Conservation (phyloP, 2,113 vertebrate species). For the Mungos mungo region DNA sequence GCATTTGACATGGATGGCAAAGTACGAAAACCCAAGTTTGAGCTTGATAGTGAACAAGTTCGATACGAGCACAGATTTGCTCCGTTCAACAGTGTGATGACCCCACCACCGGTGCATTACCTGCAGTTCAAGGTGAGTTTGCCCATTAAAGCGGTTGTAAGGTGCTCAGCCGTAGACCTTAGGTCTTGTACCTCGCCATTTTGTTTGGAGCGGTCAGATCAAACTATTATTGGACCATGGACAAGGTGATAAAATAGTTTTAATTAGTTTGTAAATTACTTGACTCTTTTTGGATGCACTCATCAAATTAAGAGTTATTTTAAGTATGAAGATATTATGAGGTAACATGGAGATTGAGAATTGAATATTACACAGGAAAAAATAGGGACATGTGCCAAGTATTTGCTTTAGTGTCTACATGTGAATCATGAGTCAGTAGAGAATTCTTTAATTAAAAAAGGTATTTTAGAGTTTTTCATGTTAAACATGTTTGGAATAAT, state of each 20-base stretch:
- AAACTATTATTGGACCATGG: not conserved
- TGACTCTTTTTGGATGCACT: not conserved
- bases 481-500: conserved; percentile 67
- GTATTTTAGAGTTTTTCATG: conserved; percentile 42
- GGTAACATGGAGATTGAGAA: not conserved
- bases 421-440: not conserved
- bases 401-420: not conserved
- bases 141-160: not conserved
- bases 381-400: not conserved
- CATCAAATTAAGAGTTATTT: not conserved
- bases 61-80: conserved; percentile 98
- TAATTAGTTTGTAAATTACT: not conserved
- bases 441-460: conserved; percentile 32
- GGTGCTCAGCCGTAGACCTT: not conserved
- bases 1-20: conserved; percentile 99
- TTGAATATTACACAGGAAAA: not conserved
- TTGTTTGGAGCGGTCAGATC: not conserved
- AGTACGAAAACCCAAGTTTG: conserved; percentile 98
- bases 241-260: not conserved
- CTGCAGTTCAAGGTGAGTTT: conserved; percentile 95
- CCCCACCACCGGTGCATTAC: conserved; percentile 97
- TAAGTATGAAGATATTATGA: conserved; percentile 4
- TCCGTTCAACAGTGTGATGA: conserved; percentile 98
- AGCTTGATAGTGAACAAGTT: conserved; percentile 98
- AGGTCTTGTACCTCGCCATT: not conserved